A percentile compares a stretch with the other conserved stretches of the same genome.
These are phyloP conservation scores for Thunnus maccoyii DNA, from an alignment of 2,113 vertebrate species.

Conservation along the genomic window DNA sequence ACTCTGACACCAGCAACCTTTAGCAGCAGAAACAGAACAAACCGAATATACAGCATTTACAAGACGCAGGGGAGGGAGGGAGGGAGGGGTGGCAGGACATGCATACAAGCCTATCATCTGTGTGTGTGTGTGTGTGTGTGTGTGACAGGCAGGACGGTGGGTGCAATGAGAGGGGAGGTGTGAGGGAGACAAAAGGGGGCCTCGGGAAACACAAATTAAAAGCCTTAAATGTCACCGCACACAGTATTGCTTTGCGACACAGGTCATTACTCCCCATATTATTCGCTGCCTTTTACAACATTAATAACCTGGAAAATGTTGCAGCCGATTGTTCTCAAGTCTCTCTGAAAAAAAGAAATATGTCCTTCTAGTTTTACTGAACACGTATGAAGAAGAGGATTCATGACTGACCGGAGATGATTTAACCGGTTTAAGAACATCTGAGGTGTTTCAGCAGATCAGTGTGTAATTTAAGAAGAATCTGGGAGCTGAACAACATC, in stretches of 20 bases:
- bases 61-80: conserved; percentile 51
- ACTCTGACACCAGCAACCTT: conserved; percentile 97
- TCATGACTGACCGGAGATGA: no score
- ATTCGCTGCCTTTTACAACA: conserved; percentile 92
- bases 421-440: no score
- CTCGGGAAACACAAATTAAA: conserved; percentile 96
- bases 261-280: conserved; percentile 99
- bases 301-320: conserved; percentile 98
- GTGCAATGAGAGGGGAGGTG: conserved; percentile 68
- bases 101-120: conserved; percentile 84
- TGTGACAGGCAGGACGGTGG: conserved; percentile 72
- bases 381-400: no score
- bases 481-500: conserved; percentile 14
- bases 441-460: no score
- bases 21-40: conserved; percentile 85
- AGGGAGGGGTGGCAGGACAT: conserved; percentile 70
- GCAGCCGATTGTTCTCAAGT: conserved; percentile 86
- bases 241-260: conserved; percentile 97
- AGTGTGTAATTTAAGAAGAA: no score
- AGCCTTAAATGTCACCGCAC: conserved; percentile 99
- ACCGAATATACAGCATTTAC: conserved; percentile 89
- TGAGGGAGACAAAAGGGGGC: conserved; percentile 63
- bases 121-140: conserved; percentile 88
- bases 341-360: conserved; percentile 58
- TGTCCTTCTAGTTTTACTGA: conserved; percentile 2